Evolutionary conservation across 2,113 vertebrate species (phyloP).

Genomic region (Xenus cinereus): DNA sequence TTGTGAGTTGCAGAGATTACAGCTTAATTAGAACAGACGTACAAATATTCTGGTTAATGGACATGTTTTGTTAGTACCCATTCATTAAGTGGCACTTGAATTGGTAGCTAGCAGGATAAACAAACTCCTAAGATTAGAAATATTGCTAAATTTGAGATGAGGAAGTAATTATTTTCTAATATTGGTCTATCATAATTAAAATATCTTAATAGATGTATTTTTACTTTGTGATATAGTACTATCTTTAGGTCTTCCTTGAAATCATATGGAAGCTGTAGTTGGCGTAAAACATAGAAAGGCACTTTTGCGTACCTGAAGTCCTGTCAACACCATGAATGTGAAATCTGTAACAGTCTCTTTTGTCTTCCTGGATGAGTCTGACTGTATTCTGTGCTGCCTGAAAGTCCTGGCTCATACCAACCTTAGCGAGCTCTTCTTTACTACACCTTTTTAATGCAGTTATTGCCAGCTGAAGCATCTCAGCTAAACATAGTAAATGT

Average conservation of each 20-base stretch:
- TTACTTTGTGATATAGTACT: not conserved
- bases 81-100: not conserved
- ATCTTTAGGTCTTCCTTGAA: not conserved
- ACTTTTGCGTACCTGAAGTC: not conserved
- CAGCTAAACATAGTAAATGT: not conserved
- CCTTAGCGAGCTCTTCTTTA: not conserved
- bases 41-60: not conserved
- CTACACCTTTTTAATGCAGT: not conserved
- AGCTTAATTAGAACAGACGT: not conserved
- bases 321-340: not conserved
- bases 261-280: not conserved
- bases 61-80: not conserved
- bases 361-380: not conserved
- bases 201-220: not conserved
- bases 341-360: not conserved
- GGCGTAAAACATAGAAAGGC: not conserved
- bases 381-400: not conserved
- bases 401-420: not conserved
- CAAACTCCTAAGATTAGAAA: not conserved
- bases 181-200: not conserved
- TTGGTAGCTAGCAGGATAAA: not conserved
- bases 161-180: not conserved
- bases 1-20: not conserved
- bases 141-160: not conserved
- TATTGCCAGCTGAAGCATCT: not conserved